phyloP scores from a whole-genome alignment of 2,797 vertebrate species.

The Pelodytes ibericus region DNA sequence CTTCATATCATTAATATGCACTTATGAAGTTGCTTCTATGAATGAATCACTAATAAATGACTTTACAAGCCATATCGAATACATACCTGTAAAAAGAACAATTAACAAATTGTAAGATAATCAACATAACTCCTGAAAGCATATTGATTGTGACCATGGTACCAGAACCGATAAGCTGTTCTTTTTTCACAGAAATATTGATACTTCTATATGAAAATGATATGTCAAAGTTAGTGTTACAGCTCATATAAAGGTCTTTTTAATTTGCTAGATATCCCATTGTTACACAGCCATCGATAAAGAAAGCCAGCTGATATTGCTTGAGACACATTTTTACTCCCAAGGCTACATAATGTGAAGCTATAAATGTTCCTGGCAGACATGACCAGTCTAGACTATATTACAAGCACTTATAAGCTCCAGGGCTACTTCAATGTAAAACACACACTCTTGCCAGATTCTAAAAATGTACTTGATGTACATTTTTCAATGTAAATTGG shows the following conservation, averaged over 20 bases:
- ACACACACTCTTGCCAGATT: conserved; percentile 13
- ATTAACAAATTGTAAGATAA: too few relatives aligned
- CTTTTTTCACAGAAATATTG: conserved; percentile 23
- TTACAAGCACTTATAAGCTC: conserved; percentile 34
- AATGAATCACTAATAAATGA: too few relatives aligned
- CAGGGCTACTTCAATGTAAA: conserved; percentile 21
- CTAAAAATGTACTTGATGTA: too few relatives aligned
- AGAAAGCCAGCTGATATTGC: conserved; percentile 45
- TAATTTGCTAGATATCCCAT: conserved; percentile 8
- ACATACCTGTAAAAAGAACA: too few relatives aligned
- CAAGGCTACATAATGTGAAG: conserved; percentile 32
- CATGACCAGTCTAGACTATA: conserved; percentile 35
- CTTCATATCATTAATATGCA: too few relatives aligned
- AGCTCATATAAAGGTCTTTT: conserved; percentile 4
- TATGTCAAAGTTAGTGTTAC: conserved; percentile 13
- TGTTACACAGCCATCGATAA: conserved; percentile 45
- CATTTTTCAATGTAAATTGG: too few relatives aligned
- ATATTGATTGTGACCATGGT: too few relatives aligned
- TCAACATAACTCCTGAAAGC: too few relatives aligned
- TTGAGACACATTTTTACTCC: conserved; percentile 46
- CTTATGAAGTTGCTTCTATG: too few relatives aligned
- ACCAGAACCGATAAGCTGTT: too few relatives aligned
- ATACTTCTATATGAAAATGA: conserved; percentile 32
- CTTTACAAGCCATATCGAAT: too few relatives aligned
- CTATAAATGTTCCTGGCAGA: conserved; percentile 49